Conservation (phyloP, 1,140 invertebrate genomes). For the Diachasma alloeum region DNA sequence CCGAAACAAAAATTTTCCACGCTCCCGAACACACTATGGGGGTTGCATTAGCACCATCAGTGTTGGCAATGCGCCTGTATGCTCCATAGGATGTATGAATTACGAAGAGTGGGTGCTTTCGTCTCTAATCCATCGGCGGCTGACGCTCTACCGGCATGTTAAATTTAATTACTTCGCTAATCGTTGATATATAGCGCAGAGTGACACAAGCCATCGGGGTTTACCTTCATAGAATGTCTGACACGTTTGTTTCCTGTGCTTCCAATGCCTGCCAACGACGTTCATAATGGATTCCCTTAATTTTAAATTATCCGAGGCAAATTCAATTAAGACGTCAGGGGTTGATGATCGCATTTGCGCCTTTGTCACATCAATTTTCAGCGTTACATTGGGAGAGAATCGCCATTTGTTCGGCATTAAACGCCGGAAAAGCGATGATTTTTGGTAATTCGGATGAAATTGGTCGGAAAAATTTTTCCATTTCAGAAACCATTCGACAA, state of each 20-base stretch:
- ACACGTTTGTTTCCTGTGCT: slow-evolving; percentile 14
- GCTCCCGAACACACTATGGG: neutral
- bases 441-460: too few species aligned
- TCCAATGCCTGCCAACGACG: neutral
- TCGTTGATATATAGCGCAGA: slow-evolving; percentile 8
- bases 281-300: neutral
- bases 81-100: neutral
- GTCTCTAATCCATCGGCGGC: neutral
- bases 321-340: neutral
- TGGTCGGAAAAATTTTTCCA: too few species aligned
- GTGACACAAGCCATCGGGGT: neutral
- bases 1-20: neutral
- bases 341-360: neutral
- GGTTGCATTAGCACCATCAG: neutral
- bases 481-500: too few species aligned
- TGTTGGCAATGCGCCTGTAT: neutral
- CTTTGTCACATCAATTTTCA: neutral
- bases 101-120: neutral
- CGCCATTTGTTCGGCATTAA: neutral
- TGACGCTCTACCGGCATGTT: slow-evolving; percentile 3
- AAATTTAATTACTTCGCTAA: slow-evolving; percentile 28
- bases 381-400: neutral
- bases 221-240: neutral
- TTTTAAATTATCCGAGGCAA: neutral
- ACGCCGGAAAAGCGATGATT: too few species aligned